These are phyloP conservation scores for Achatina immaculata DNA, from an alignment of 1,140 invertebrate genomes.

Conservation along the genomic window DNA sequence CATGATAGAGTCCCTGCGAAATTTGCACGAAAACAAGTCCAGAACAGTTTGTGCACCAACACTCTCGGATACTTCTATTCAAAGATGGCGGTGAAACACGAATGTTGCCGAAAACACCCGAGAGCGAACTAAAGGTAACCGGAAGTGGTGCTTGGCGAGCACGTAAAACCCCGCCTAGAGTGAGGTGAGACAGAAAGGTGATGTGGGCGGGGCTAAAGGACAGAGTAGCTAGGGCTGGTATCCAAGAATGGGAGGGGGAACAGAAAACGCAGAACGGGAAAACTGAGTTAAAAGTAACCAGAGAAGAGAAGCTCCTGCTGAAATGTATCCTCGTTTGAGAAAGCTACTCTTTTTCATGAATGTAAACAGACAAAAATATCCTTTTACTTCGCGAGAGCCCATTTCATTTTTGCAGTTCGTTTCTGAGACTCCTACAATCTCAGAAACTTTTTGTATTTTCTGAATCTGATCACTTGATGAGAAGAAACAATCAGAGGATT, in stretches of 20 bases:
- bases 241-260: neutral
- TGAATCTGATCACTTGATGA: too few relatives aligned
- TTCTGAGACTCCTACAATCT: too few relatives aligned
- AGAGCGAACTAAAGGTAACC: constrained; percentile 23
- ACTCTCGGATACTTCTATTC: constrained; percentile 29
- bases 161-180: constrained; percentile 19
- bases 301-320: too few relatives aligned
- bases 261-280: too few relatives aligned
- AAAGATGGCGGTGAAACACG: constrained; percentile 39
- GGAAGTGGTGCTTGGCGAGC: neutral
- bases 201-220: neutral
- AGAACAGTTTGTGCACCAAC: neutral
- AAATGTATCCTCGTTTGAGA: too few relatives aligned
- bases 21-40: constrained; percentile 20
- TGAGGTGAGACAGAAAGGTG: neutral
- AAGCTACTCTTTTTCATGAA: too few relatives aligned
- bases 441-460: too few relatives aligned
- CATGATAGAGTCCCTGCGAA: constrained; percentile 23
- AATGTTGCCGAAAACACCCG: constrained; percentile 26
- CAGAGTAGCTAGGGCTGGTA: neutral
- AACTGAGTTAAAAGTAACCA: too few relatives aligned
- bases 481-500: too few relatives aligned
- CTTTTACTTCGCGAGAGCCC: too few relatives aligned
- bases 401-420: too few relatives aligned
- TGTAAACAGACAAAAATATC: too few relatives aligned